Evolutionary conservation across 2,888 invertebrate genomes (phyloP).

Genomic region (Orchestes rusci): DNA sequence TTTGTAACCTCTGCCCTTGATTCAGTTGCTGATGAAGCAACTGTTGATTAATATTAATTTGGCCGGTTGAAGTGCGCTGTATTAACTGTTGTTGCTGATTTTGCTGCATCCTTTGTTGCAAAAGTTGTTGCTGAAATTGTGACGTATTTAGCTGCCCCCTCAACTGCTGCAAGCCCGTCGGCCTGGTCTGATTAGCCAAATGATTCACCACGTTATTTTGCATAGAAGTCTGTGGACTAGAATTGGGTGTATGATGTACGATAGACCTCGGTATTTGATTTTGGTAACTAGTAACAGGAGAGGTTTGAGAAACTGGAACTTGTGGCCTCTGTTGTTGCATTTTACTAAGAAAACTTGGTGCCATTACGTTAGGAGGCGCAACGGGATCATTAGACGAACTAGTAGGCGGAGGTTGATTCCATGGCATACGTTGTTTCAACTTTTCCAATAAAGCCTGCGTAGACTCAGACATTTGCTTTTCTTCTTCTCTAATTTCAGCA

Average conservation of each 20-base stretch:
- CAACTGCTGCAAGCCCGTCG: conserved; percentile 32
- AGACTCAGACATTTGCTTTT: conserved; percentile 49
- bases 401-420: conserved; percentile 59
- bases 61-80: conserved; percentile 24
- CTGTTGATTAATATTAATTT: conserved; percentile 28
- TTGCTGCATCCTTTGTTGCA: conserved; percentile 39
- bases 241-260: conserved; percentile 42
- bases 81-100: conserved; percentile 30
- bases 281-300: conserved; percentile 19
- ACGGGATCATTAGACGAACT: conserved; percentile 31
- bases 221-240: conserved; percentile 24
- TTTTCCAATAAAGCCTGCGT: conserved; percentile 66
- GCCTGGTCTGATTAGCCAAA: conserved; percentile 28
- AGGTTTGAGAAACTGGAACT: conserved; percentile 28
- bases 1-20: conserved; percentile 36
- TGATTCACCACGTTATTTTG: conserved; percentile 31
- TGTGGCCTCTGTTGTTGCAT: conserved; percentile 31
- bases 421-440: conserved; percentile 71
- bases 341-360: conserved; percentile 38
- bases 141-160: conserved; percentile 36
- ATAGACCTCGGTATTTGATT: conserved; percentile 37
- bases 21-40: conserved; percentile 34
- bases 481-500: conserved; percentile 40
- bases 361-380: conserved; percentile 39
- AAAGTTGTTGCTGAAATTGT: conserved; percentile 37